Base-by-base conservation (phyloP, 2,113 vertebrate species). In the Pachypanchax playfairii region DNA sequence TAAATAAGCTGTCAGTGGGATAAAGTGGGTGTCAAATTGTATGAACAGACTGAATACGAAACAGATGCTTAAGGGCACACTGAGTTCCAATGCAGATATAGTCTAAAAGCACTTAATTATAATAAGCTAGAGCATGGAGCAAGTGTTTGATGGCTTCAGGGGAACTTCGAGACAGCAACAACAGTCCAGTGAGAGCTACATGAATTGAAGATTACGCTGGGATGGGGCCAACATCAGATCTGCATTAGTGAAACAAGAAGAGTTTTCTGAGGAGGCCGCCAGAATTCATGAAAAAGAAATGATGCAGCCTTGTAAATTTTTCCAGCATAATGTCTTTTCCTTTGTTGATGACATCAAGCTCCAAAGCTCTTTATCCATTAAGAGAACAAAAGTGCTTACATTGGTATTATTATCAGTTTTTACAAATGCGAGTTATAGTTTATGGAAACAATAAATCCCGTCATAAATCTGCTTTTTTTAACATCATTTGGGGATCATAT, bases 21-120 rank as follows among this genome's bases (percentile, higher is more conserved):
- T 69, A 72, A 79, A 75, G 79, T 71, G 73, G 58, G 73, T 84
- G 86, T 89, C 85, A 79, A 70, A 75, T 73, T 48, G 18, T 70
- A 68, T 70, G 64, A 82, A 76, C 73, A 81, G 78, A 73, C 57
- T 57, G 69, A 69, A 49, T 47, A 60, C 77, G 51, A 71, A 80
- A 77, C 44, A 67, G 52, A 68, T 17, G 82, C 87, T 88, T 77
- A 47, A 75, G 75, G 81, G 74, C 61, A 50, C 25, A 65, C 66
- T 62, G 65, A 60, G 69, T 75, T 87, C 77, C 68, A 80, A 67
- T 70, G 52, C 65, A 80, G 81, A 85, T 83, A 83, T 84, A 76
- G 74, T 88, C 87, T 87, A 82, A 87, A 89, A 85, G 78, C 76
- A 72, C 85, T 89, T 91, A 91, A 90, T 91, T 90, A 87, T 83